phyloP scores from a whole-genome alignment of 2,113 vertebrate genomes.

The Catagonus wagneri region DNA sequence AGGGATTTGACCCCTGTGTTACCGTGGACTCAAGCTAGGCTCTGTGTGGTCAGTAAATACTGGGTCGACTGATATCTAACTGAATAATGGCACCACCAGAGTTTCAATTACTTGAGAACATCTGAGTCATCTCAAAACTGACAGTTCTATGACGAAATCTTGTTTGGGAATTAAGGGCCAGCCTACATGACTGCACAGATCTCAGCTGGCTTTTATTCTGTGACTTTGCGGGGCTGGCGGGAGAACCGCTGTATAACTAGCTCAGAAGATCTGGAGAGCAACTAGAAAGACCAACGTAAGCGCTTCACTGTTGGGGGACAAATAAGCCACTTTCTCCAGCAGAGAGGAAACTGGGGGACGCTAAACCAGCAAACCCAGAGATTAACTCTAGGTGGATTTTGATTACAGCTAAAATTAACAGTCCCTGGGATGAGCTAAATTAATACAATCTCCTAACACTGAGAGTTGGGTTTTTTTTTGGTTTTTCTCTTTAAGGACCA shows the following conservation, averaged over 20 bases:
- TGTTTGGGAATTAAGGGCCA: neutral
- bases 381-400: neutral
- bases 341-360: neutral
- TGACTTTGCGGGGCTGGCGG: neutral
- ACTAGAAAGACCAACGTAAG: neutral
- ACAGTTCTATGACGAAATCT: neutral
- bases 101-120: neutral
- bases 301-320: neutral
- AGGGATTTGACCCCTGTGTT: neutral
- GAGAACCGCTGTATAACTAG: slow-evolving; percentile 43
- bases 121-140: slow-evolving; percentile 11
- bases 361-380: neutral
- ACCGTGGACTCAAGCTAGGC: neutral
- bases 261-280: neutral
- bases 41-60: neutral
- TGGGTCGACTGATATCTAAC: neutral
- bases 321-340: neutral
- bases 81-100: neutral
- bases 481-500: too few relatives aligned
- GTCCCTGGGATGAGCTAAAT: neutral
- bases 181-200: neutral
- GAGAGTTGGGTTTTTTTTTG: neutral
- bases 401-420: neutral
- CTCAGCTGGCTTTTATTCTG: slow-evolving; percentile 33
- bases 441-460: neutral